Conservation (phyloP, 92 coral and sea anemone species). For the Paramuricea clavata region DNA sequence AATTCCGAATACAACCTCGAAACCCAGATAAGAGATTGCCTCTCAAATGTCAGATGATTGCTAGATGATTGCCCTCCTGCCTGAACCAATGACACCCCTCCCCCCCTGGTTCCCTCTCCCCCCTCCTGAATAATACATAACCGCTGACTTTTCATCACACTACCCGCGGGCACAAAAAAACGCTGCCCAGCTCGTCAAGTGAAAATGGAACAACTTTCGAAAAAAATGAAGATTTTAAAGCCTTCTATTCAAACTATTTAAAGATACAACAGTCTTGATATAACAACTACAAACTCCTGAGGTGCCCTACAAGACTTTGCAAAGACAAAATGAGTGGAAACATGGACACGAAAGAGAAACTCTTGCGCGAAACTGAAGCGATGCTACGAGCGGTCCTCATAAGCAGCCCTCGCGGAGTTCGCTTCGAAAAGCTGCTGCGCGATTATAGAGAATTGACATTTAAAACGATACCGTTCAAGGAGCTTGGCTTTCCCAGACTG, state of each 20-base stretch:
- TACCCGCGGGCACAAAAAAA: not conserved
- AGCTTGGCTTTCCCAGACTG: slow-evolving; percentile 76
- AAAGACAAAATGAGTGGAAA: slow-evolving; percentile 6
- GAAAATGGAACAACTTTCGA: not conserved
- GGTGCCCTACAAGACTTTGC: not conserved
- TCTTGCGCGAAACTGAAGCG: slow-evolving; percentile 81
- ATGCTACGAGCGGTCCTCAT: slow-evolving; percentile 91
- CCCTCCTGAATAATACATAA: not conserved
- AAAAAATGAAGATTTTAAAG: not conserved
- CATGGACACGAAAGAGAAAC: slow-evolving; percentile 51
- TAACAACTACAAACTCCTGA: not conserved
- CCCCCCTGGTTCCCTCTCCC: not conserved
- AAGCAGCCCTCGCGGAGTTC: slow-evolving; percentile 93
- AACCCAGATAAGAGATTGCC: no score
- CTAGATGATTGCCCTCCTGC: no score
- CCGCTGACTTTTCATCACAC: not conserved
- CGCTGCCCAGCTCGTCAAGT: not conserved
- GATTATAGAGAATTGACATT: slow-evolving; percentile 77
- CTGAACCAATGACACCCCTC: no score
- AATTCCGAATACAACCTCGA: no score
- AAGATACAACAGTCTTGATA: not conserved
- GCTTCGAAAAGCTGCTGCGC: slow-evolving; percentile 74
- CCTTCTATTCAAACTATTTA: not conserved
- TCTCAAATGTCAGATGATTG: no score
- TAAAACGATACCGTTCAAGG: slow-evolving; percentile 77